A percentile compares a stretch with the other conserved stretches of the same genome.
Conservation (phyloP, 2,797 vertebrate species). For the Semaprochilodus insignis region DNA sequence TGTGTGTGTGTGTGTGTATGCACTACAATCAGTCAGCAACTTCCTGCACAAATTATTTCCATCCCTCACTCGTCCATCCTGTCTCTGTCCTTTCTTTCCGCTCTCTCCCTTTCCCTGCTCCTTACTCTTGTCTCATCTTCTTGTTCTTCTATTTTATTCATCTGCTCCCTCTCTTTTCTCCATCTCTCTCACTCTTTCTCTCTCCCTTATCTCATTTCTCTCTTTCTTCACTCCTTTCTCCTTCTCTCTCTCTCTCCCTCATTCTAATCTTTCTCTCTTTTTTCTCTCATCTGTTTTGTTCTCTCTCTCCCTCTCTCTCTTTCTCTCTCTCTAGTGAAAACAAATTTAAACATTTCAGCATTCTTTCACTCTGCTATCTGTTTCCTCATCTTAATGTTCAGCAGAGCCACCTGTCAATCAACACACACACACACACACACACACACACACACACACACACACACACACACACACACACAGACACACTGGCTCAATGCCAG, state of each 20-base stretch:
- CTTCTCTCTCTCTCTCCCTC: background rate
- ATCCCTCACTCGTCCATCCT: background rate
- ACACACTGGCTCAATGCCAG: background rate
- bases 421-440: constrained; percentile 32
- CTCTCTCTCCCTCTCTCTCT: constrained; percentile 8
- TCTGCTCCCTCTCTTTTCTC: too few relatives aligned
- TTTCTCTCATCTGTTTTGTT: background rate
- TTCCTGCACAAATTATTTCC: constrained; percentile 13
- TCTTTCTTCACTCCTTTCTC: background rate
- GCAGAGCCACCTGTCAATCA: constrained; percentile 23
- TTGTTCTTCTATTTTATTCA: background rate
- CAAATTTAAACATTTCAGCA: constrained; percentile 11
- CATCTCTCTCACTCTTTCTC: too few relatives aligned
- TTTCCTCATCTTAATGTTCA: constrained; percentile 30
- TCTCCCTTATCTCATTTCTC: background rate
- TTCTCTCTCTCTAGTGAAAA: constrained; percentile 2
- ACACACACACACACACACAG: constrained; percentile 10
- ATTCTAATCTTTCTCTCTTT: background rate
- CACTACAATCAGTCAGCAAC: constrained; percentile 27
- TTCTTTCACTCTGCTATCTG: constrained; percentile 17
- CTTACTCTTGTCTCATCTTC: background rate
- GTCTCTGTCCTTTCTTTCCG: background rate
- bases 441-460: constrained; percentile 18
- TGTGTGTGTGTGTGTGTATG: constrained; percentile 1
- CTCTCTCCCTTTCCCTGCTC: background rate